Percentiles rank a stretch among this genome's conserved stretches.
phyloP scores from a whole-genome alignment of 1,140 invertebrate genomes.

The Atta texana region DNA sequence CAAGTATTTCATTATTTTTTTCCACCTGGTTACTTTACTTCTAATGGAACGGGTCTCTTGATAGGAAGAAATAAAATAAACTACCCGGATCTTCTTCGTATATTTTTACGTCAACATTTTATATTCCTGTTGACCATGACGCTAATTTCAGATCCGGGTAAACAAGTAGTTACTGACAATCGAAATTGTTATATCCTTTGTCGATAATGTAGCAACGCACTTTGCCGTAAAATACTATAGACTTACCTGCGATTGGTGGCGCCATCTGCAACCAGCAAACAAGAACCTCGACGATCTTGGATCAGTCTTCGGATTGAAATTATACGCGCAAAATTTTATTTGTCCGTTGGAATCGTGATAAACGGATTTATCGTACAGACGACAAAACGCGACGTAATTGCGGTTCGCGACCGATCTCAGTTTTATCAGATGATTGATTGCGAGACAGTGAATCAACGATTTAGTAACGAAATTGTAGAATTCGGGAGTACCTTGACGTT shows the following conservation, averaged over 20 bases:
- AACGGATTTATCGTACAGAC: neutral
- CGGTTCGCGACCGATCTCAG: neutral
- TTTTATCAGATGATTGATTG: neutral
- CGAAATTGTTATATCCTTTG: neutral
- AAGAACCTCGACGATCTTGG: neutral
- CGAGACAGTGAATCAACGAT: neutral
- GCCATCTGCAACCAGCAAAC: neutral
- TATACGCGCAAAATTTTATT: neutral
- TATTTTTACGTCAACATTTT: neutral
- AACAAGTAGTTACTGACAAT: neutral
- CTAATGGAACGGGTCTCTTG: neutral
- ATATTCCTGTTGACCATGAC: neutral
- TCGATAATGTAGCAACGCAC: neutral
- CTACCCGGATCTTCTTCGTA: neutral
- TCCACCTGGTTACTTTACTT: neutral
- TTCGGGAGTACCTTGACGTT: neutral
- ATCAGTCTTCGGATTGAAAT: neutral
- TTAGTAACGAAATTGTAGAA: neutral
- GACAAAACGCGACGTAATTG: neutral
- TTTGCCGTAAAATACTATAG: neutral
- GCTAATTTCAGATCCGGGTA: neutral
- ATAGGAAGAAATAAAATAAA: conserved; percentile 6
- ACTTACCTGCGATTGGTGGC: conserved; percentile 9
- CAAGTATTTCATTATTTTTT: neutral
- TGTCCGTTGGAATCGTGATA: neutral